Evolutionary conservation across 1,140 invertebrate genomes (phyloP).

Genomic region (Eubasilissa regina): DNA sequence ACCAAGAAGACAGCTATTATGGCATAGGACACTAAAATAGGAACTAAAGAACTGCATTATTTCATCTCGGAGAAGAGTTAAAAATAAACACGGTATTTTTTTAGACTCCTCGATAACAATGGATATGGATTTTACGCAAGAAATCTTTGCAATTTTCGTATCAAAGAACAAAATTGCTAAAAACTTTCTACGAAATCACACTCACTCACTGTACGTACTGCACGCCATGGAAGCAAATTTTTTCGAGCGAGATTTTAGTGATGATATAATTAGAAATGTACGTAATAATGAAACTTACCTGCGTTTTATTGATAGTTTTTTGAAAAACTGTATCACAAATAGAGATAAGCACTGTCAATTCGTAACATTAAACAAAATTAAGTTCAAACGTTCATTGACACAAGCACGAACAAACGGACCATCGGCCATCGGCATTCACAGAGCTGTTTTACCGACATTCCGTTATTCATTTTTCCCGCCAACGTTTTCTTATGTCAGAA

Average conservation of each 20-base stretch:
- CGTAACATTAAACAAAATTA: slow-evolving; percentile 46
- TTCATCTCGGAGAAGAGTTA: slow-evolving; percentile 12
- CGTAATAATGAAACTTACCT: slow-evolving; percentile 32
- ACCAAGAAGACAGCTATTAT: slow-evolving; percentile 21
- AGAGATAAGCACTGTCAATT: slow-evolving; percentile 25
- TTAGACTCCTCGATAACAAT: slow-evolving; percentile 18
- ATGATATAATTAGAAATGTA: slow-evolving; percentile 28
- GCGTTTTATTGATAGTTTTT: slow-evolving; percentile 23
- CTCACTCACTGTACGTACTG: slow-evolving; percentile 46
- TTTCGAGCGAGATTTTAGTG: slow-evolving; percentile 38
- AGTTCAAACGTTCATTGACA: slow-evolving; percentile 51
- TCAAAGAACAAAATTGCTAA: slow-evolving; percentile 28
- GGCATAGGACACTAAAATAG: slow-evolving; percentile 42
- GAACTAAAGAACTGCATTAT: slow-evolving; percentile 47
- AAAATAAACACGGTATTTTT: slow-evolving; percentile 39
- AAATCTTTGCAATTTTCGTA: slow-evolving; percentile 8
- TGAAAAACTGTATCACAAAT: slow-evolving; percentile 23
- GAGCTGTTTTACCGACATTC: slow-evolving; percentile 49
- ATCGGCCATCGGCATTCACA: slow-evolving; percentile 47
- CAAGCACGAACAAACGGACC: slow-evolving; percentile 44
- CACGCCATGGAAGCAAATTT: slow-evolving; percentile 47
- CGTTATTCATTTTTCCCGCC: slow-evolving; percentile 49
- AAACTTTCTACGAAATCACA: slow-evolving; percentile 51
- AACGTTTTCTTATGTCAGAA: slow-evolving; percentile 24
- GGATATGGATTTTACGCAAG: not conserved